phyloP scores from a whole-genome alignment of 2,797 vertebrate genomes.

The Brachymystax lenok region DNA sequence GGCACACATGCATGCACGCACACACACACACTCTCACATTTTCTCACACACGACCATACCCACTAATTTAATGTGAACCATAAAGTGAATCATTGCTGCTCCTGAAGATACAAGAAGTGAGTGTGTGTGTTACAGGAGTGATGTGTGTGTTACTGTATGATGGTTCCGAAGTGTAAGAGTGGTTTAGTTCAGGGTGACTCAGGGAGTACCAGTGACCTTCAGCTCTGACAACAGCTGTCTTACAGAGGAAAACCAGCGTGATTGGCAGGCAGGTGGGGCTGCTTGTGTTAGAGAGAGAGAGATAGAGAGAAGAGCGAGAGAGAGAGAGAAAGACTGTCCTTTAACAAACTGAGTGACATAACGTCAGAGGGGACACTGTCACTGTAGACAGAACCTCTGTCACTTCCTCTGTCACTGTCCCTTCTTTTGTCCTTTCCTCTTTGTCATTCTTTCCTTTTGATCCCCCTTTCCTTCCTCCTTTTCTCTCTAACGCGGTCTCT shows the following conservation, averaged over 20 bases:
- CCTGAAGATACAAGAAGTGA: background rate
- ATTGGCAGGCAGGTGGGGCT: constrained; percentile 43
- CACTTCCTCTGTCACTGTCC: constrained; percentile 9
- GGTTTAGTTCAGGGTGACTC: constrained; percentile 13
- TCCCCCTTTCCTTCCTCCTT: background rate
- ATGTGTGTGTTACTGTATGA: background rate
- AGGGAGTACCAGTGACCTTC: constrained; percentile 20
- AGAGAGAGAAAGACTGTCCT: constrained; percentile 25
- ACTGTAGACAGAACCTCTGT: constrained; percentile 39
- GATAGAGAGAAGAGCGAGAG: background rate
- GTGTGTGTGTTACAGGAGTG: too few species aligned
- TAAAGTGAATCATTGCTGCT: background rate
- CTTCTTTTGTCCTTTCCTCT: too few species aligned
- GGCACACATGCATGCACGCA: background rate
- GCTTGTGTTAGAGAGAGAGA: background rate
- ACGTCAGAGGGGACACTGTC: constrained; percentile 45
- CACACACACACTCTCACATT: background rate
- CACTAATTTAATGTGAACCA: background rate
- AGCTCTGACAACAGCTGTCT: constrained; percentile 47
- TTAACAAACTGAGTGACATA: constrained; percentile 49
- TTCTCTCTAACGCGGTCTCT: background rate
- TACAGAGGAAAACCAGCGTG: constrained; percentile 40
- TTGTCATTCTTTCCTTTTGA: background rate
- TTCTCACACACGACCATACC: background rate
- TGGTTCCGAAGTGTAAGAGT: background rate